Percentiles rank a stretch among this genome's conserved stretches.
These are phyloP conservation scores for Clavelina lepadiformis DNA, from an alignment of 23 tunicate genomes.

Conservation along the genomic window DNA sequence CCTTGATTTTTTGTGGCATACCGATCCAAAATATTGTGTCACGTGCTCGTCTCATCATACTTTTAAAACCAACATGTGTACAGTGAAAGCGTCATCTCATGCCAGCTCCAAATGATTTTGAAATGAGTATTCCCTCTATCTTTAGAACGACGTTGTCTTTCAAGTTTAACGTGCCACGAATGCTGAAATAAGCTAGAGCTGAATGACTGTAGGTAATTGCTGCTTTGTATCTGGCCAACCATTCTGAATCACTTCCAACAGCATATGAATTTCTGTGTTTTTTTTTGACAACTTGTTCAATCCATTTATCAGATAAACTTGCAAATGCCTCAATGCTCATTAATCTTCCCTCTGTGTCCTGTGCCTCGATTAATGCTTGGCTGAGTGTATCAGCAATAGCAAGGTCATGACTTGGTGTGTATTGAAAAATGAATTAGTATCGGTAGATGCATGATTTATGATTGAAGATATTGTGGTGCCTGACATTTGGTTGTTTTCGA, in stretches of 20 bases:
- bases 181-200: slow-evolving; percentile 4
- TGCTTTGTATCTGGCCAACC: slow-evolving; percentile 3
- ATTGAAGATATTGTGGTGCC: slow-evolving; percentile 1
- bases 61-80: slow-evolving; percentile 16
- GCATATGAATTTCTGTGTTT: no score
- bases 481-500: slow-evolving; percentile 10
- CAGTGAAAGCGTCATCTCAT: background rate
- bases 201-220: background rate
- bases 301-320: no score
- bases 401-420: background rate
- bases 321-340: no score
- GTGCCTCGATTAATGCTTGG: background rate
- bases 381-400: slow-evolving; percentile 9
- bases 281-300: no score
- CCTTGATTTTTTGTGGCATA: slow-evolving; percentile 23
- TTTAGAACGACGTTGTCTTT: background rate
- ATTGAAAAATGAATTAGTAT: background rate
- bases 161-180: background rate
- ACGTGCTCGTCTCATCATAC: slow-evolving; percentile 28
- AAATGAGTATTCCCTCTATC: background rate
- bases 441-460: slow-evolving; percentile 11
- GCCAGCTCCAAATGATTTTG: background rate
- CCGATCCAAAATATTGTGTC: slow-evolving; percentile 30
- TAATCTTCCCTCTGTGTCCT: background rate
- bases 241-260: background rate